Evolutionary conservation across 2,797 vertebrate genomes (phyloP).

Genomic region (Thripadectes ignobilis): DNA sequence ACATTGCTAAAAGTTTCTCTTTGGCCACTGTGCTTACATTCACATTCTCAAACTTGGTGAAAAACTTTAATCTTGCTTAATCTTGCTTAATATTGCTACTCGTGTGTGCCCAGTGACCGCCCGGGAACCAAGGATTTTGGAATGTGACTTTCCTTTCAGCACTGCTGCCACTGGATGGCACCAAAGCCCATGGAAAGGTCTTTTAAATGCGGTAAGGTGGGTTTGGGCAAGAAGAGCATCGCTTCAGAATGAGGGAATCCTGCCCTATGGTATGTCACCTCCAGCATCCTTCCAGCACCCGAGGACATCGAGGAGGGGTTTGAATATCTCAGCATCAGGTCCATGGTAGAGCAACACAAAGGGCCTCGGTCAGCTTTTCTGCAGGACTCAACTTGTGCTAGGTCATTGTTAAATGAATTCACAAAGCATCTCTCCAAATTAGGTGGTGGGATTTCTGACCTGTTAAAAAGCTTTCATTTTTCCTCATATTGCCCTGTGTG

Average conservation of each 20-base stretch:
- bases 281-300: neutral
- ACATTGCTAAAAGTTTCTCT: neutral
- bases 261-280: neutral
- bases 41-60: neutral
- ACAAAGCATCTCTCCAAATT: neutral
- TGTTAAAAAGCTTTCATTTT: neutral
- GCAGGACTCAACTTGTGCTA: neutral
- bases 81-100: no score
- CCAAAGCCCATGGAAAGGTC: constrained; percentile 34
- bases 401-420: neutral
- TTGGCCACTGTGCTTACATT: neutral
- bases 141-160: neutral
- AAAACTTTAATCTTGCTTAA: neutral
- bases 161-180: constrained; percentile 56
- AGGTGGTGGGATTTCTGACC: neutral
- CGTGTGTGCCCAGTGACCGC: fast-evolving
- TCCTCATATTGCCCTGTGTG: no score
- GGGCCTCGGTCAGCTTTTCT: neutral
- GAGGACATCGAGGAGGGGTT: fast-evolving
- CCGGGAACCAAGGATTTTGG: neutral
- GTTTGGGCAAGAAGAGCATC: neutral
- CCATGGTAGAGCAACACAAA: neutral
- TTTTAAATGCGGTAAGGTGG: neutral
- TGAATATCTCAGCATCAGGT: neutral
- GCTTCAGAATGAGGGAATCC: neutral